phyloP scores from a whole-genome alignment of 2,888 invertebrate genomes.

The Yponomeuta sedellus region DNA sequence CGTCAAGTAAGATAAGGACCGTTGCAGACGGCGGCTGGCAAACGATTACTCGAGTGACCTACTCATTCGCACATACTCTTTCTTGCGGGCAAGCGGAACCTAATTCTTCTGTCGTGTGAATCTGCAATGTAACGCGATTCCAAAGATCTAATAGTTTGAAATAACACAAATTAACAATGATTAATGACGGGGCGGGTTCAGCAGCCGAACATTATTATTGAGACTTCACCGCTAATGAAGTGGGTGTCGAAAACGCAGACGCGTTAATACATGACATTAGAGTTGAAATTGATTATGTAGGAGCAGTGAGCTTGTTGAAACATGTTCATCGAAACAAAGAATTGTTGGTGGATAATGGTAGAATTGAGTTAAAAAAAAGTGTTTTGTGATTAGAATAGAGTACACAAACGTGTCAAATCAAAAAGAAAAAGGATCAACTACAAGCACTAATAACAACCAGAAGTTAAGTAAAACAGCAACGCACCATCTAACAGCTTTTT shows the following conservation, averaged over 20 bases:
- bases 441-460: no score
- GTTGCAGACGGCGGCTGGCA: slow-evolving; percentile 54
- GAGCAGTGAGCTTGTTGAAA: slow-evolving; percentile 4
- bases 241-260: slow-evolving; percentile 15
- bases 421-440: no score
- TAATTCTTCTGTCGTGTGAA: slow-evolving; percentile 71
- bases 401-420: no score
- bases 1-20: slow-evolving; percentile 35
- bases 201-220: neutral
- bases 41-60: slow-evolving; percentile 76
- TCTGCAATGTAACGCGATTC: slow-evolving; percentile 54
- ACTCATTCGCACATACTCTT: slow-evolving; percentile 75
- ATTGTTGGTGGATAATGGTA: neutral
- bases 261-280: slow-evolving; percentile 1
- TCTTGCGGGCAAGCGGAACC: slow-evolving; percentile 74
- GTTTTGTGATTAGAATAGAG: no score
- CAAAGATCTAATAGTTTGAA: slow-evolving; percentile 46
- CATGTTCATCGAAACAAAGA: neutral
- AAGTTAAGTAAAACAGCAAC: neutral
- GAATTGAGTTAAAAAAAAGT: neutral
- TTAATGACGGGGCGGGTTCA: slow-evolving; percentile 28
- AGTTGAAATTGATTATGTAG: neutral
- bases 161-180: slow-evolving; percentile 51
- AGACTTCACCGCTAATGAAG: slow-evolving; percentile 7
- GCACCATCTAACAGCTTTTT: neutral